phyloP scores from a whole-genome alignment of 37 sponge, comb jelly and placozoan species.

The Ephydatia muelleri region DNA sequence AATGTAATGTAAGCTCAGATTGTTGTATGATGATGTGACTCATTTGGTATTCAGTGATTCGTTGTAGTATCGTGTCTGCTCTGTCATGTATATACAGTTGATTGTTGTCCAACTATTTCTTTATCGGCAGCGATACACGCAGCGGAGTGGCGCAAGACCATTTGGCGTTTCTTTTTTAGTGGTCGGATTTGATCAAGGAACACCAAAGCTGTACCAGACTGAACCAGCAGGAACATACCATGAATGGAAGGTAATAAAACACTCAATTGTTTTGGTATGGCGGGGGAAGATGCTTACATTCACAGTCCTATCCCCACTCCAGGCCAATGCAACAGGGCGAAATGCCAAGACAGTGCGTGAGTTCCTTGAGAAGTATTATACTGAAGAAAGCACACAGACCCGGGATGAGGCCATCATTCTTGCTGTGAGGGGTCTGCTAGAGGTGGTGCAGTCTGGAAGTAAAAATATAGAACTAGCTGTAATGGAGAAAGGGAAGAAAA shows the following conservation, averaged over 20 bases:
- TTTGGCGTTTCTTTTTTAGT: conserved; percentile 96
- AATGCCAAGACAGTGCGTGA: conserved; percentile 97
- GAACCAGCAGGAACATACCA: conserved; percentile 97
- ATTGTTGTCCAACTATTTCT: background rate
- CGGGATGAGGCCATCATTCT: conserved; percentile 83
- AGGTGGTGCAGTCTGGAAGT: conserved; percentile 97
- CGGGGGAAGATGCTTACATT: background rate
- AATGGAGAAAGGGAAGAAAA: conserved; percentile 82
- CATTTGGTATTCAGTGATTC: too few relatives aligned
- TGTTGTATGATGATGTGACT: too few relatives aligned
- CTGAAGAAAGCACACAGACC: conserved; percentile 75
- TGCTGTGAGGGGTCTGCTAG: conserved; percentile 88
- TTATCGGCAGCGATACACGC: conserved; percentile 79
- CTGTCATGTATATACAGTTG: too few relatives aligned
- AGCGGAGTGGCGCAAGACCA: conserved; percentile 91
- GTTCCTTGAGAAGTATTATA: conserved; percentile 95
- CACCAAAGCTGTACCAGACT: conserved; percentile 93
- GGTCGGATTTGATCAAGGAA: conserved; percentile 94
- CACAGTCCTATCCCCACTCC: background rate
- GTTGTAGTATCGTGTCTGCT: too few relatives aligned
- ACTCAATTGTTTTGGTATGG: background rate
- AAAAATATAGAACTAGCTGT: conserved; percentile 97
- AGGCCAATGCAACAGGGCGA: conserved; percentile 95
- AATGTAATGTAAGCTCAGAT: too few relatives aligned
- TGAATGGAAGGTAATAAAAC: conserved; percentile 89